Evolutionary conservation across 2,888 invertebrate species (phyloP).

Genomic region (Noctua pronuba): DNA sequence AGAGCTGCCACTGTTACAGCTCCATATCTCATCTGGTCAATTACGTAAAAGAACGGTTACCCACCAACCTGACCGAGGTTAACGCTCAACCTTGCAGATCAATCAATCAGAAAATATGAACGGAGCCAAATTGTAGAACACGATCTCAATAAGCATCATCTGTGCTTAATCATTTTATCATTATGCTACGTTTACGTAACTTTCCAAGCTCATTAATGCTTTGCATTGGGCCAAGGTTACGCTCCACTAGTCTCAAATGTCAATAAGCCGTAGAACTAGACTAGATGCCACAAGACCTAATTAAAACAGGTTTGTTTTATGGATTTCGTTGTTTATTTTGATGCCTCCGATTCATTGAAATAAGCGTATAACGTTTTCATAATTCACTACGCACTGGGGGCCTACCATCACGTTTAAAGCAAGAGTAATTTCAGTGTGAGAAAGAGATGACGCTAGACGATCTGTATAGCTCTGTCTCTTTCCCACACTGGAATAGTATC

Average conservation of each 20-base stretch:
- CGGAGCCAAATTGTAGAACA: conserved; percentile 1
- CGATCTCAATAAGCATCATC: neutral
- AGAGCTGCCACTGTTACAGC: neutral
- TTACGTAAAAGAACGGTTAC: neutral
- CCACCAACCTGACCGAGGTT: conserved; percentile 5
- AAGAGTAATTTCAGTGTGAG: too few relatives aligned
- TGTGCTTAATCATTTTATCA: conserved; percentile 20
- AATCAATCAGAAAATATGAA: conserved; percentile 42
- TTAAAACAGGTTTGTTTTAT: neutral
- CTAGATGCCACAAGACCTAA: conserved; percentile 2
- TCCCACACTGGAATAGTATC: too few relatives aligned
- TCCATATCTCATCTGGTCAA: neutral
- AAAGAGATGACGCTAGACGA: too few relatives aligned
- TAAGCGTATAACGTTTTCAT: neutral
- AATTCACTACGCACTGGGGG: too few relatives aligned
- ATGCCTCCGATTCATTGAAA: neutral
- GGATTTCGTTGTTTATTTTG: neutral
- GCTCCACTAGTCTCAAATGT: conserved; percentile 25
- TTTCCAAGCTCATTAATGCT: conserved; percentile 14
- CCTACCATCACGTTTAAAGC: too few relatives aligned
- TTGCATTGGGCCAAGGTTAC: conserved; percentile 31
- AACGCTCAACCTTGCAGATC: conserved; percentile 17
- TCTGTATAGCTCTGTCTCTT: too few relatives aligned
- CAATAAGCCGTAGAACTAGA: conserved; percentile 18
- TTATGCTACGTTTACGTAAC: conserved; percentile 30